phyloP scores from a whole-genome alignment of 2,797 vertebrate species.

The Acipenser transmontanus region DNA sequence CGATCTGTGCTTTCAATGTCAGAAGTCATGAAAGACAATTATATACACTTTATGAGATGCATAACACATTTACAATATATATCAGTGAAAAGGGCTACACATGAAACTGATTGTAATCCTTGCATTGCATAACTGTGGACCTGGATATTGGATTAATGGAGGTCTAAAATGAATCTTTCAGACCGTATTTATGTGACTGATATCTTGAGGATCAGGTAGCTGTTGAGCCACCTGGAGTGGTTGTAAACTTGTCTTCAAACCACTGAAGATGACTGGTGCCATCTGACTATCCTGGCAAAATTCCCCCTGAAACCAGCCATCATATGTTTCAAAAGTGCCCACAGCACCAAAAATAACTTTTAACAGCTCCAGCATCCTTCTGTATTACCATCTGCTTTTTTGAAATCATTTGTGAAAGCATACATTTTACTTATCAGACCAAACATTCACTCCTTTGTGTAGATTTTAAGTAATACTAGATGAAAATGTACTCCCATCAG shows the following conservation, averaged over 20 bases:
- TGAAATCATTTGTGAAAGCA: conserved; percentile 26
- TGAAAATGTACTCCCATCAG: conserved; percentile 1
- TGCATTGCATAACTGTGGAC: no score
- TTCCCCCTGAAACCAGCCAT: conserved; percentile 22
- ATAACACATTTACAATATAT: no score
- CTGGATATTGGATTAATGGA: no score
- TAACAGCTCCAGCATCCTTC: conserved; percentile 31
- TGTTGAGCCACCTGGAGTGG: conserved; percentile 35
- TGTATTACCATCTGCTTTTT: conserved; percentile 33
- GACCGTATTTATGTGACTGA: no score
- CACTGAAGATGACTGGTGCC: conserved; percentile 35
- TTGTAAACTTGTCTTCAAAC: conserved; percentile 30
- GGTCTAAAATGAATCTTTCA: no score
- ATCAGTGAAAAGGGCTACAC: no score
- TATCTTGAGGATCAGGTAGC: conserved; percentile 14
- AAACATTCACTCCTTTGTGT: background rate
- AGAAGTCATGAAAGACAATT: no score
- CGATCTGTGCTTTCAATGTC: no score
- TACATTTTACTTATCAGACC: conserved; percentile 8
- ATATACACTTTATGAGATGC: no score
- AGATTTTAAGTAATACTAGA: background rate
- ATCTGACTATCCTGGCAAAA: conserved; percentile 43
- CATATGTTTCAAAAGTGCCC: conserved; percentile 33
- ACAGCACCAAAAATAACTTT: conserved; percentile 40
- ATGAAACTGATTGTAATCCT: no score